Conservation (phyloP, 2,888 invertebrate species). For the Orchestes rusci region DNA sequence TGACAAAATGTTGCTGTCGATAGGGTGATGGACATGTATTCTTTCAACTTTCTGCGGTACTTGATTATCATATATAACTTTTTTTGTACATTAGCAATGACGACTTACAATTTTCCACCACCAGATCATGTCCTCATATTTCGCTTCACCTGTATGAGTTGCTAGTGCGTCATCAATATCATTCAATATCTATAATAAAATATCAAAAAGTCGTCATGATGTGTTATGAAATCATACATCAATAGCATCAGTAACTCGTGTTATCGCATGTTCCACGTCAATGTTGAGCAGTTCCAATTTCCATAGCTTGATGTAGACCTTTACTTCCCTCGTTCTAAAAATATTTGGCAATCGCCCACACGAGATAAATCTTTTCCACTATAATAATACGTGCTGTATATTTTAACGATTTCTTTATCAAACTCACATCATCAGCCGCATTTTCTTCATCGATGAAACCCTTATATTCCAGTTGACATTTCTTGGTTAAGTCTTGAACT, state of each 20-base stretch:
- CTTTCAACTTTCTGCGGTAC: too few species aligned
- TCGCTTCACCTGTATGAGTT: too few species aligned
- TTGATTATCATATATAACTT: too few species aligned
- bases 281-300: conserved; percentile 41
- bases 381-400: conserved; percentile 9
- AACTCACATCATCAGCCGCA: conserved; percentile 24
- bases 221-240: too few species aligned
- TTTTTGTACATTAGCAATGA: too few species aligned
- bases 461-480: conserved; percentile 17
- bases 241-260: conserved; percentile 43
- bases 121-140: too few species aligned
- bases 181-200: too few species aligned
- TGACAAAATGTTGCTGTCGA: conserved; percentile 47
- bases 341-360: conserved; percentile 52
- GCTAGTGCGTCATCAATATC: too few species aligned
- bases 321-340: conserved; percentile 45
- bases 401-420: neutral
- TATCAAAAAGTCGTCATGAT: too few species aligned
- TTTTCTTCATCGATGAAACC: conserved; percentile 24
- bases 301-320: conserved; percentile 51
- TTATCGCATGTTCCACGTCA: conserved; percentile 40
- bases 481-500: conserved; percentile 11
- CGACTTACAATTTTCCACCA: too few species aligned
- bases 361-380: conserved; percentile 50
- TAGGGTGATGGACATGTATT: conserved; percentile 42